These are phyloP conservation scores for Rhadina sibilatrix DNA, from an alignment of 2,113 vertebrate genomes.

Conservation along the genomic window DNA sequence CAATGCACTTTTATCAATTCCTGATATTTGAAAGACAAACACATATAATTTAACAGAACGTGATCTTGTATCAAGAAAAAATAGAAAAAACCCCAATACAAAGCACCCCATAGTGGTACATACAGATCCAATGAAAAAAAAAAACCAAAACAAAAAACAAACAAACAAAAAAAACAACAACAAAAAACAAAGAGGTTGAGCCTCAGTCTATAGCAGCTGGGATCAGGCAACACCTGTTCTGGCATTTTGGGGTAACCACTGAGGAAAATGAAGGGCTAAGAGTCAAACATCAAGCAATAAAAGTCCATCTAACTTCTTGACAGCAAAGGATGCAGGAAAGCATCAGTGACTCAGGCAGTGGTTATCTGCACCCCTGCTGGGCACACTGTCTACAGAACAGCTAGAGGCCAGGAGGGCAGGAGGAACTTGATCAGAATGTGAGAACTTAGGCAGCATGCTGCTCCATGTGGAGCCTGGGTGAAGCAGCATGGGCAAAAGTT, in stretches of 20 bases:
- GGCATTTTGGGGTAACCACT: neutral
- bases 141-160: neutral
- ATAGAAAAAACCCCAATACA: fast-evolving
- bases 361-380: neutral
- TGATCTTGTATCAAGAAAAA: neutral
- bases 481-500: neutral
- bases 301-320: neutral
- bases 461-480: neutral
- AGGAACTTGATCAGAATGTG: neutral
- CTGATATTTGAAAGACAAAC: neutral
- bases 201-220: neutral
- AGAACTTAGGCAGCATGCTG: neutral
- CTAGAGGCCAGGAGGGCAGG: neutral
- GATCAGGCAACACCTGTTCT: neutral
- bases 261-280: neutral
- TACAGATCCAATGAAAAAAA: neutral
- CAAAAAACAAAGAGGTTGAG: neutral
- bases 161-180: neutral
- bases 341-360: neutral
- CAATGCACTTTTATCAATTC: neutral
- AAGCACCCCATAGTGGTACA: neutral
- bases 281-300: neutral
- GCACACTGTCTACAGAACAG: neutral
- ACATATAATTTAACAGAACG: neutral
- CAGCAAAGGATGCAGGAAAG: neutral